A percentile compares a stretch with the other conserved stretches of the same genome.
Evolutionary conservation across 2,888 invertebrate species (phyloP).

Genomic region (Aporophyla lueneburgensis): DNA sequence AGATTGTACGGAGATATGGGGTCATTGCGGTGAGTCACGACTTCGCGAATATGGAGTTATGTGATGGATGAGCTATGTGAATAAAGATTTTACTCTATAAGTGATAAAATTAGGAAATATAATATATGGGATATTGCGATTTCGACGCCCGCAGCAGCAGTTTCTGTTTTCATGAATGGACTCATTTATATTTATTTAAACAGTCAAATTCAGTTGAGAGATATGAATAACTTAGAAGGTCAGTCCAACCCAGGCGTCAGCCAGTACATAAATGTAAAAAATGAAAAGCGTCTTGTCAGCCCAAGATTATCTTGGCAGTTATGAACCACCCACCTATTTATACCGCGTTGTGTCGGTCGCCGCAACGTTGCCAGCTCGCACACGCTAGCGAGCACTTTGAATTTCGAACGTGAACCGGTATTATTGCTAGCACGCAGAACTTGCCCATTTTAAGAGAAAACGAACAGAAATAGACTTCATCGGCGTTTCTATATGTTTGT

Average conservation of each 20-base stretch:
- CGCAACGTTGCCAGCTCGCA: slow-evolving; percentile 75
- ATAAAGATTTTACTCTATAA: neutral
- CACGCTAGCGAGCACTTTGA: slow-evolving; percentile 65
- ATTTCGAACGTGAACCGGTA: slow-evolving; percentile 66
- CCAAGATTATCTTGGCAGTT: slow-evolving; percentile 71
- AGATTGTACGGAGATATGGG: slow-evolving; percentile 20
- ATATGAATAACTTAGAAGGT: slow-evolving; percentile 35
- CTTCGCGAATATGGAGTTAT: slow-evolving; percentile 21
- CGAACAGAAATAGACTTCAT: slow-evolving; percentile 1
- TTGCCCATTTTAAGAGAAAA: slow-evolving; percentile 49
- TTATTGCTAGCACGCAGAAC: slow-evolving; percentile 52
- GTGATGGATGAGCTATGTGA: slow-evolving; percentile 22
- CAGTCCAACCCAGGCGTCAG: slow-evolving; percentile 29
- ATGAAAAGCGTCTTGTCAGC: slow-evolving; percentile 68
- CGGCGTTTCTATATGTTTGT: neutral
- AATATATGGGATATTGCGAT: neutral
- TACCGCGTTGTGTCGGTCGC: slow-evolving; percentile 64
- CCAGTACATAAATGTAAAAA: slow-evolving; percentile 59
- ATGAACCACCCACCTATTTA: slow-evolving; percentile 74
- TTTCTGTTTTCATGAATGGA: slow-evolving; percentile 17
- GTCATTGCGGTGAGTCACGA: slow-evolving; percentile 8
- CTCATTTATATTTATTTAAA: slow-evolving; percentile 30
- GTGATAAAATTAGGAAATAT: slow-evolving; percentile 9
- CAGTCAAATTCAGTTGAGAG: slow-evolving; percentile 13
- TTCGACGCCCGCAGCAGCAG: slow-evolving; percentile 2